phyloP scores from a whole-genome alignment of 1,140 invertebrate genomes.

The Drosophila triauraria region DNA sequence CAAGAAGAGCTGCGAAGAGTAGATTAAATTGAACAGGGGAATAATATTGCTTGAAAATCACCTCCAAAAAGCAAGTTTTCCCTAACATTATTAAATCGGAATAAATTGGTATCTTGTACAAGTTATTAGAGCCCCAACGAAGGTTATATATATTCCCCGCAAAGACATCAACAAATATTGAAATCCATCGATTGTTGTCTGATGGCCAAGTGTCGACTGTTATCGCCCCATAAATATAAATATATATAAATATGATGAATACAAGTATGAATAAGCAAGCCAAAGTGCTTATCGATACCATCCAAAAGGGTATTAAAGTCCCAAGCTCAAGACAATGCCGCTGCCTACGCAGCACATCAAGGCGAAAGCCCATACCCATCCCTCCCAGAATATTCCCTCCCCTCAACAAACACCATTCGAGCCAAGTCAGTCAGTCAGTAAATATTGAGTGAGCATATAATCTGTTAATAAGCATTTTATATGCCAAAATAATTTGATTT shows the following conservation, averaged over 20 bases:
- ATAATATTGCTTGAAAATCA: too few species aligned
- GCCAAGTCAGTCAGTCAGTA: slow-evolving; percentile 36
- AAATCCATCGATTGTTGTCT: slow-evolving; percentile 26
- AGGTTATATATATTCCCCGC: neutral
- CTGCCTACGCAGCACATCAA: slow-evolving; percentile 5
- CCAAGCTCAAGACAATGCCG: slow-evolving; percentile 22
- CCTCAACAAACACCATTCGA: neutral
- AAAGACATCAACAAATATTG: slow-evolving; percentile 34
- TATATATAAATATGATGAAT: slow-evolving; percentile 48
- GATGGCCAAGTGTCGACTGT: slow-evolving; percentile 48
- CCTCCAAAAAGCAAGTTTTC: too few species aligned
- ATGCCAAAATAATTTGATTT: slow-evolving; percentile 81
- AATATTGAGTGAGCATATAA: slow-evolving; percentile 59
- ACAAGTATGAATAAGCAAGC: slow-evolving; percentile 23
- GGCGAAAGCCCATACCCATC: neutral
- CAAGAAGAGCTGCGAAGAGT: too few species aligned
- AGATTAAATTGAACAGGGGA: too few species aligned
- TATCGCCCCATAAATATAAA: slow-evolving; percentile 64
- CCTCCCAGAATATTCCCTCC: neutral
- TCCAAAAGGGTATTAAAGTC: slow-evolving; percentile 59
- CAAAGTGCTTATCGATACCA: slow-evolving; percentile 56
- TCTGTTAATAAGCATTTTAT: slow-evolving; percentile 72
- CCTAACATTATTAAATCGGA: neutral
- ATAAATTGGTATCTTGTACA: neutral
- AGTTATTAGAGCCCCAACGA: neutral